A percentile compares a stretch with the other conserved stretches of the same genome.
phyloP scores from a whole-genome alignment of 1,140 invertebrate species.

The Nephila pilipes region DNA sequence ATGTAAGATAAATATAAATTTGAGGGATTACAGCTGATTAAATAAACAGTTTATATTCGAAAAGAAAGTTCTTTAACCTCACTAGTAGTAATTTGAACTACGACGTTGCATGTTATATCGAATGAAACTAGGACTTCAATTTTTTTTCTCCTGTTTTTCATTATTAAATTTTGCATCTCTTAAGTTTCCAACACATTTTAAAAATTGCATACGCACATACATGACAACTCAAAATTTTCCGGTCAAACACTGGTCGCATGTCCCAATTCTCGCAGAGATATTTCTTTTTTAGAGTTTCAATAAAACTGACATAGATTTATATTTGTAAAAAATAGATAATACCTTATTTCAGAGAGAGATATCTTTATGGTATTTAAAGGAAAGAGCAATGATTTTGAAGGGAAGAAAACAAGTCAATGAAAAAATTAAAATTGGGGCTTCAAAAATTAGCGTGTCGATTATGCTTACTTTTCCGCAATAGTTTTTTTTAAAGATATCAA shows the following conservation, averaged over 20 bases:
- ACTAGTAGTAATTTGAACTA: too few species aligned
- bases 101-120: too few species aligned
- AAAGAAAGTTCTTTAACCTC: neutral
- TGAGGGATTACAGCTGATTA: too few species aligned
- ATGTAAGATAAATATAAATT: neutral
- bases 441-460: neutral
- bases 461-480: neutral
- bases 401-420: neutral
- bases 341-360: neutral
- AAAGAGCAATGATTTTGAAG: neutral
- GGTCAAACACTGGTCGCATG: neutral
- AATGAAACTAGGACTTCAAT: neutral
- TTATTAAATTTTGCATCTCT: neutral
- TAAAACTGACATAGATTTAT: neutral
- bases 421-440: neutral
- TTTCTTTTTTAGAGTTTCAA: neutral
- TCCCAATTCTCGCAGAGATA: neutral
- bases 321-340: neutral
- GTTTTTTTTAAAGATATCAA: neutral
- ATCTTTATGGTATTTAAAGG: neutral
- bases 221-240: neutral
- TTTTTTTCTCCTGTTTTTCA: neutral
- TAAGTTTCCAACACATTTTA: neutral
- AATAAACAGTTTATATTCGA: too few species aligned
- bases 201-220: neutral